phyloP scores from a whole-genome alignment of 2,888 invertebrate genomes.

The Fabriciana adippe region DNA sequence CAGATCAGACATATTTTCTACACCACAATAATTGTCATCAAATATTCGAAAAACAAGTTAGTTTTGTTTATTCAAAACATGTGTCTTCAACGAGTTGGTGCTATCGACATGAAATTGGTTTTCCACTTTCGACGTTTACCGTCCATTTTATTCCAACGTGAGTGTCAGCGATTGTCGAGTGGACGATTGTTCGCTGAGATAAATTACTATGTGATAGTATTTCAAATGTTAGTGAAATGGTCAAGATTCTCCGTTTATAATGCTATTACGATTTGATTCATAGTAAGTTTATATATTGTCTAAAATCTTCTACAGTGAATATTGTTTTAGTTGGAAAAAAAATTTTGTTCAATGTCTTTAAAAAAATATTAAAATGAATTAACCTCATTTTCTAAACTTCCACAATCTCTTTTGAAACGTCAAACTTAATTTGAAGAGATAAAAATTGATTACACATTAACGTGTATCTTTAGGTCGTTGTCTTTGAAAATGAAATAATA shows the following conservation, averaged over 20 bases:
- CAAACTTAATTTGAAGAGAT: no score
- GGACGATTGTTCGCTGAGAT: slow-evolving; percentile 32
- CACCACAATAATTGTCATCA: background rate
- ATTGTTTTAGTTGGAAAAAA: no score
- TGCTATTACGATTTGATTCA: background rate
- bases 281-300: background rate
- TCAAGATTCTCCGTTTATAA: background rate
- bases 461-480: no score
- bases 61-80: slow-evolving; percentile 58
- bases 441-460: no score
- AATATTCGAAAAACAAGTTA: slow-evolving; percentile 36
- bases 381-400: no score
- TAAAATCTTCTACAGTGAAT: no score
- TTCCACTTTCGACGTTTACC: slow-evolving; percentile 56
- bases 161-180: slow-evolving; percentile 32
- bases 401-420: no score
- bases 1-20: background rate
- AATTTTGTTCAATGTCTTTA: no score
- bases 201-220: slow-evolving; percentile 25
- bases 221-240: background rate
- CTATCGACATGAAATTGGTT: slow-evolving; percentile 59
- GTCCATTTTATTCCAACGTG: slow-evolving; percentile 47
- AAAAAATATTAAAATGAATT: no score
- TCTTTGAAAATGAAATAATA: no score
- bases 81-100: slow-evolving; percentile 50